Conservation (phyloP, 1,140 invertebrate species). For the Mactra quadrangularis region DNA sequence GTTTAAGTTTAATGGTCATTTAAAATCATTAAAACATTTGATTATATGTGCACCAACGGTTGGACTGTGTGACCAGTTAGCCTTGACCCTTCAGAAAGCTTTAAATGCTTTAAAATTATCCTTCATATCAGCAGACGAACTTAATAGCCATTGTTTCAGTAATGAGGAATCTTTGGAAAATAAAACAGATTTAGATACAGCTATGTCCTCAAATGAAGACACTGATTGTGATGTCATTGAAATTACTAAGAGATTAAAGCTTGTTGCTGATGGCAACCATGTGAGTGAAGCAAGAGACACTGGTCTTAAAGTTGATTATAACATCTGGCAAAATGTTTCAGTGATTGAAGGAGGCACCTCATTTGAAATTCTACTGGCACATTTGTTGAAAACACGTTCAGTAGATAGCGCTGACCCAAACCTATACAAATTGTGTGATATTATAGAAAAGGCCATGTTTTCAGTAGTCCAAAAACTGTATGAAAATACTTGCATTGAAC, state of each 20-base stretch:
- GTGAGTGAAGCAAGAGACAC: too few relatives aligned
- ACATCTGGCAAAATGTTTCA: too few relatives aligned
- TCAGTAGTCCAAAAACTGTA: constrained; percentile 20
- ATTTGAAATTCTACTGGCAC: constrained; percentile 29
- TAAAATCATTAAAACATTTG: constrained; percentile 21
- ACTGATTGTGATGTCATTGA: too few relatives aligned
- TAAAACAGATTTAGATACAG: too few relatives aligned
- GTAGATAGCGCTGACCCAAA: constrained; percentile 3
- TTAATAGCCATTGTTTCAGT: too few relatives aligned
- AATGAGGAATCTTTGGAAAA: too few relatives aligned
- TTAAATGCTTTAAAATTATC: constrained; percentile 17
- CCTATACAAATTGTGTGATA: constrained; percentile 3
- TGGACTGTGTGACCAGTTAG: constrained; percentile 32
- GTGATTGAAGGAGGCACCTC: constrained; percentile 24
- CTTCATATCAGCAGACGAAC: too few relatives aligned
- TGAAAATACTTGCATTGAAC: background rate
- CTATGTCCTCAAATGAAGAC: too few relatives aligned
- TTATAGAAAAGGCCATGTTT: constrained; percentile 19
- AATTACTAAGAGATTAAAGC: too few relatives aligned
- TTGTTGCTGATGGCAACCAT: too few relatives aligned
- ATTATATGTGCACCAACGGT: constrained; percentile 39
- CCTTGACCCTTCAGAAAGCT: constrained; percentile 15
- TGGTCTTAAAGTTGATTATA: too few relatives aligned
- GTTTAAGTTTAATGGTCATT: background rate
- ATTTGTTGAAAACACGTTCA: background rate